These are phyloP conservation scores for Pseudochaenichthys georgianus DNA, from an alignment of 2,797 vertebrate species.

Conservation along the genomic window DNA sequence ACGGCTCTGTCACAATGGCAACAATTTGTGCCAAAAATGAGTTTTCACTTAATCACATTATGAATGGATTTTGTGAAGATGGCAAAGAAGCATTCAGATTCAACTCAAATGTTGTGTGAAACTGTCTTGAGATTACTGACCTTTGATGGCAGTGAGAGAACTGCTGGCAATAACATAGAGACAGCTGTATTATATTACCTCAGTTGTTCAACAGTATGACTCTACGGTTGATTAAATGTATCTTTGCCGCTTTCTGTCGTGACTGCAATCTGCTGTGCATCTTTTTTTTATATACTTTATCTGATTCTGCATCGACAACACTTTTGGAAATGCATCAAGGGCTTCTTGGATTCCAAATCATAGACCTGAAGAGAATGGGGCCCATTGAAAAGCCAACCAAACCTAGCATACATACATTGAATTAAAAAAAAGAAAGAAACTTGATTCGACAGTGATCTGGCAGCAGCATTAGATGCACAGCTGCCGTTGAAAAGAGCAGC, in stretches of 20 bases:
- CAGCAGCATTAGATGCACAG: background rate
- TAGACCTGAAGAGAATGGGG: background rate
- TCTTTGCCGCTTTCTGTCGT: background rate
- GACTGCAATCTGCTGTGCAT: constrained; percentile 1
- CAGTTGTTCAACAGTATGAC: background rate
- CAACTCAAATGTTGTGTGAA: background rate
- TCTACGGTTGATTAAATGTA: constrained; percentile 4
- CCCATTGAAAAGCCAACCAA: background rate
- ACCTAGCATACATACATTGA: background rate
- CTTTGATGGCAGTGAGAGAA: background rate
- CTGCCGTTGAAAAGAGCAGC: background rate
- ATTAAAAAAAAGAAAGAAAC: background rate
- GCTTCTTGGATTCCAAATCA: background rate
- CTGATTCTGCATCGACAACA: background rate
- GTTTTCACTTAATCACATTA: background rate
- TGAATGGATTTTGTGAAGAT: background rate
- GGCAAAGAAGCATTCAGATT: too few species aligned
- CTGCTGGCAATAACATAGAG: background rate
- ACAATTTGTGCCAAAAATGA: background rate
- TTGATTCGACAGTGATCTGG: background rate
- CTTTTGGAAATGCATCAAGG: background rate
- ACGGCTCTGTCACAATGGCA: background rate
- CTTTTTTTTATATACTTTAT: too few species aligned
- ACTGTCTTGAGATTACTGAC: background rate
- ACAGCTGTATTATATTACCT: background rate